A percentile compares a stretch with the other conserved stretches of the same genome.
phyloP scores from a whole-genome alignment of 2,113 vertebrate species.

The Chiloscyllium plagiosum region DNA sequence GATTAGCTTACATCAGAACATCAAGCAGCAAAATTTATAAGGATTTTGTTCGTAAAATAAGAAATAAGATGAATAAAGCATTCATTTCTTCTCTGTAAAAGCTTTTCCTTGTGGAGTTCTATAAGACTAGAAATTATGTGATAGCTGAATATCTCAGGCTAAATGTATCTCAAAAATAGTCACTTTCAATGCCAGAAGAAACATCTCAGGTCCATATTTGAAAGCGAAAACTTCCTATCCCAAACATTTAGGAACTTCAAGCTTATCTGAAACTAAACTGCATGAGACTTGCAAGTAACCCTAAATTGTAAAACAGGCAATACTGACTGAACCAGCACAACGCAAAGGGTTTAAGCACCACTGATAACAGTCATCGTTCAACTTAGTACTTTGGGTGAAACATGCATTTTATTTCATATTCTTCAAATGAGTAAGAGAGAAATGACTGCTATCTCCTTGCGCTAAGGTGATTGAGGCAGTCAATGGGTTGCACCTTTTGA shows the following conservation, averaged over 20 bases:
- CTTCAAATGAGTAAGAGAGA: constrained; percentile 22
- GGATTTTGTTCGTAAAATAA: background rate
- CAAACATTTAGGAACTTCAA: background rate
- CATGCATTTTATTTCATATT: background rate
- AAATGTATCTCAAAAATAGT: background rate
- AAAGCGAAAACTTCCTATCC: background rate
- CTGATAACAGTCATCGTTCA: background rate
- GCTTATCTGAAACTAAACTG: background rate
- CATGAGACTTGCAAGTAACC: background rate
- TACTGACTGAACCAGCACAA: background rate
- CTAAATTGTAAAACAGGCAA: background rate
- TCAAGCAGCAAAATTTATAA: background rate
- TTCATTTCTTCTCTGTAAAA: background rate
- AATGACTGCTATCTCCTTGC: background rate
- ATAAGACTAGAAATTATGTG: background rate
- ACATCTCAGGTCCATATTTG: background rate
- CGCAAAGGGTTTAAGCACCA: background rate
- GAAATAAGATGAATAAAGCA: background rate
- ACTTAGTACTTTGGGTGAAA: background rate
- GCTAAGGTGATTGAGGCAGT: background rate
- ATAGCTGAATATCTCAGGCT: background rate
- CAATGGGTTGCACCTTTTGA: background rate
- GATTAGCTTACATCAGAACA: background rate
- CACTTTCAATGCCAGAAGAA: background rate
- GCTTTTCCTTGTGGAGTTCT: background rate